Evolutionary conservation across 2,888 invertebrate species (phyloP), one percentile per base, ranked within the genome.

Genomic region (Reticulitermes lucifugus): DNA sequence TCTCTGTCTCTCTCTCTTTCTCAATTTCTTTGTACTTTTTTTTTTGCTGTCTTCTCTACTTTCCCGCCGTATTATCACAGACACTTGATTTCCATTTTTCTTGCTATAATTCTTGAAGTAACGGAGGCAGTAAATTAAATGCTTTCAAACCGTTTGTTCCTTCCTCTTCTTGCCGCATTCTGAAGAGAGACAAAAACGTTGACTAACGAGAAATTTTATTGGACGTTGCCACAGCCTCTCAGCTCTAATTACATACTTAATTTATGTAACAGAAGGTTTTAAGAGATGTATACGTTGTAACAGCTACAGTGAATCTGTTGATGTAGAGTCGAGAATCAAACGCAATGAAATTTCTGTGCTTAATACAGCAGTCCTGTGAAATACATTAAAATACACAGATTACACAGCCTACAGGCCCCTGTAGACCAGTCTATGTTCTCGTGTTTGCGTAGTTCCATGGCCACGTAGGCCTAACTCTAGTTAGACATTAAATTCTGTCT

Each of bases 61-160:
- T 46, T 46, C 77, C 77, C 77, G 77, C 77, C n/a, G 10, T 43
- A 77, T 77, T 77, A 77, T 77, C 77, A 46, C 22, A n/a, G 77
- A 46, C 51, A 46, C 77, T n/a, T 77, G 22, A 77, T 77, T 51
- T 77, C 14, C 77, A 46, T 77, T 43, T 46, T 46, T 43, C 77
- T 46, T 21, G 22, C 46, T 46, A 46, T 46, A 77, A 77, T n/a
- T 51, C 73, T 77, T 77, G 14, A 46, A 77, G 46, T 9, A 46
- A 46, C 77, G n/a, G 7, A 25, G 46, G 51, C 51, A 25, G 43
- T 77, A 77, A 46, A 77, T 77, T 77, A 77, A 77, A 46, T 46
- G n/a, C 46, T 77, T 73, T 73, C 73, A 29, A 73, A 41, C 73
- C 2, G 2, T 35, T 18, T 41, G 2, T 41, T 73, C 14, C 29